Conservation (phyloP, 2,888 invertebrate genomes). For the Hemithea aestivaria region DNA sequence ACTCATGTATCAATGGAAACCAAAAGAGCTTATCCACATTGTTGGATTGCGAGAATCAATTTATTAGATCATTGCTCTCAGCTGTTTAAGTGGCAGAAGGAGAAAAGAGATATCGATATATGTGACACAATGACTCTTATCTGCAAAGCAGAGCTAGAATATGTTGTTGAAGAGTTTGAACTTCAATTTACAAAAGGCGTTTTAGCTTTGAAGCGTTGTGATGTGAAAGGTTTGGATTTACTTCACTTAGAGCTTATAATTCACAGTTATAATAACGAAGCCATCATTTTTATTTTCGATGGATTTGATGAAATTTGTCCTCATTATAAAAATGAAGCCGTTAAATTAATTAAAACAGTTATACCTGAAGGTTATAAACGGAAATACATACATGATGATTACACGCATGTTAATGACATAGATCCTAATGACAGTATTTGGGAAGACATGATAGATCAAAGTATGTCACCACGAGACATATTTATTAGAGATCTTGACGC, state of each 20-base stretch:
- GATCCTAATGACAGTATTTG: no score
- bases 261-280: constrained; percentile 6
- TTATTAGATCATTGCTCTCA: constrained; percentile 5
- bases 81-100: constrained; percentile 3
- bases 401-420: no score
- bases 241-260: constrained; percentile 4
- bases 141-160: constrained; percentile 2
- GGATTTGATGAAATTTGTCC: constrained; percentile 14
- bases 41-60: constrained; percentile 9
- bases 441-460: no score
- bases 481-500: no score
- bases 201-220: constrained; percentile 1
- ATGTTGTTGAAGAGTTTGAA: constrained; percentile 1
- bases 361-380: neutral
- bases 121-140: constrained; percentile 6
- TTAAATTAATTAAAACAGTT: constrained; percentile 2
- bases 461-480: no score
- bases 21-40: constrained; percentile 1
- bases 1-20: constrained; percentile 7
- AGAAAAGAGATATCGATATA: constrained; percentile 1
- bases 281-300: constrained; percentile 6
- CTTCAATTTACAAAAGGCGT: neutral
- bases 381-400: no score
- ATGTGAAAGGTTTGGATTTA: constrained; percentile 1
- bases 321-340: constrained; percentile 4